These are phyloP conservation scores for Amphimallon solstitiale DNA, from an alignment of 2,888 invertebrate species.

Conservation along the genomic window DNA sequence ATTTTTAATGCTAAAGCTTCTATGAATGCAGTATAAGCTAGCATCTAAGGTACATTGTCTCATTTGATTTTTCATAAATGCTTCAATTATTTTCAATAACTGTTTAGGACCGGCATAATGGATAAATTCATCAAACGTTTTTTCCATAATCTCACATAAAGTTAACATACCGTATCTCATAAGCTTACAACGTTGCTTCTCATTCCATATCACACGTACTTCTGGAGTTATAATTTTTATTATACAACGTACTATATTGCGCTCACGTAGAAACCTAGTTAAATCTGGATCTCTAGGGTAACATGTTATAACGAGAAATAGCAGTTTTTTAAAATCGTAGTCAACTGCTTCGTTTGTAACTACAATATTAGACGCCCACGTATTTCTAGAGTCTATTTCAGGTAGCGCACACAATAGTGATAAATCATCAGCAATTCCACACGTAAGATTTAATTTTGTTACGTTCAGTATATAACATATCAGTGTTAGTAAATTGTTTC, in stretches of 20 bases:
- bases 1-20: neutral
- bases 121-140: slow-evolving; percentile 20
- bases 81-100: slow-evolving; percentile 21
- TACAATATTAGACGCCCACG: slow-evolving; percentile 52
- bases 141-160: slow-evolving; percentile 4
- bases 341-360: slow-evolving; percentile 51
- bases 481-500: slow-evolving; percentile 47
- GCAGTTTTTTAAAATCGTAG: slow-evolving; percentile 56
- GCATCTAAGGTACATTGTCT: slow-evolving; percentile 8
- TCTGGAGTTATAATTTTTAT: slow-evolving; percentile 18
- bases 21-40: slow-evolving; percentile 7
- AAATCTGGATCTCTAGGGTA: slow-evolving; percentile 35
- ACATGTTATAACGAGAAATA: slow-evolving; percentile 53
- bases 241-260: slow-evolving; percentile 9
- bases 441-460: neutral
- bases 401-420: slow-evolving; percentile 50
- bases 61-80: slow-evolving; percentile 8
- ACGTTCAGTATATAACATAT: slow-evolving; percentile 51
- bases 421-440: slow-evolving; percentile 48
- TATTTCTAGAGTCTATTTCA: slow-evolving; percentile 49
- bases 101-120: slow-evolving; percentile 9
- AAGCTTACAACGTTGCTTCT: slow-evolving; percentile 23
- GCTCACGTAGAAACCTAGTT: slow-evolving; percentile 1
- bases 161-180: slow-evolving; percentile 14
- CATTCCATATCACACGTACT: slow-evolving; percentile 19